These are phyloP conservation scores for Scytalopus superciliaris DNA, from an alignment of 2,113 vertebrate genomes.

Conservation along the genomic window DNA sequence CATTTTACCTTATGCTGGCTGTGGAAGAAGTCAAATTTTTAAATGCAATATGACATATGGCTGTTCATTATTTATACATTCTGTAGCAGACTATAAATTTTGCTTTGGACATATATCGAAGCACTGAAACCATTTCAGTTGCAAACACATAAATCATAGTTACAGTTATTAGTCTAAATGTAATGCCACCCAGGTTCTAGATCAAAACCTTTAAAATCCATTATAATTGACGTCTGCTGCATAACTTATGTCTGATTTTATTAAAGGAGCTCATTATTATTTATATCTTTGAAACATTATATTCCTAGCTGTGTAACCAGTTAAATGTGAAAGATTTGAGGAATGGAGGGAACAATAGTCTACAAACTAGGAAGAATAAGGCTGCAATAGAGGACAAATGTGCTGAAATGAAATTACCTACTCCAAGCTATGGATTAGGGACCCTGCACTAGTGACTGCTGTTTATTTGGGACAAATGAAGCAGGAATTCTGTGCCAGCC, in stretches of 20 bases:
- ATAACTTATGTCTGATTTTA: constrained; percentile 79
- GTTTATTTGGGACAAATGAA: constrained; percentile 21
- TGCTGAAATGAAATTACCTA: constrained; percentile 21
- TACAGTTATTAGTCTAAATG: constrained; percentile 83
- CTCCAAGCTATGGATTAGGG: neutral
- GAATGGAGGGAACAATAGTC: neutral
- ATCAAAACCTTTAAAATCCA: constrained; percentile 83
- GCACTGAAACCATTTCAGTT: constrained; percentile 76
- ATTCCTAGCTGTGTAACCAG: constrained; percentile 49
- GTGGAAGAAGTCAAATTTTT: constrained; percentile 76
- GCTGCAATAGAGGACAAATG: neutral
- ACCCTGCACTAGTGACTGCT: neutral
- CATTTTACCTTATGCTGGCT: constrained; percentile 72
- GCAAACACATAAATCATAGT: constrained; percentile 83
- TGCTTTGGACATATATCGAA: constrained; percentile 80
- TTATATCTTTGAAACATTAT: constrained; percentile 72
- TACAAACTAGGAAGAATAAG: neutral
- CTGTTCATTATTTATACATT: constrained; percentile 86
- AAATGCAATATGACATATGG: constrained; percentile 82
- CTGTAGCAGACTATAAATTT: constrained; percentile 83
- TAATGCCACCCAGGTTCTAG: constrained; percentile 79
- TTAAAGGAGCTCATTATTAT: constrained; percentile 80
- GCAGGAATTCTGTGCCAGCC: neutral
- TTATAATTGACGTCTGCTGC: constrained; percentile 76
- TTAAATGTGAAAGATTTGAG: constrained; percentile 56